phyloP scores from a whole-genome alignment of 92 coral and sea anemone genomes.

The Paragorgia papillata region DNA sequence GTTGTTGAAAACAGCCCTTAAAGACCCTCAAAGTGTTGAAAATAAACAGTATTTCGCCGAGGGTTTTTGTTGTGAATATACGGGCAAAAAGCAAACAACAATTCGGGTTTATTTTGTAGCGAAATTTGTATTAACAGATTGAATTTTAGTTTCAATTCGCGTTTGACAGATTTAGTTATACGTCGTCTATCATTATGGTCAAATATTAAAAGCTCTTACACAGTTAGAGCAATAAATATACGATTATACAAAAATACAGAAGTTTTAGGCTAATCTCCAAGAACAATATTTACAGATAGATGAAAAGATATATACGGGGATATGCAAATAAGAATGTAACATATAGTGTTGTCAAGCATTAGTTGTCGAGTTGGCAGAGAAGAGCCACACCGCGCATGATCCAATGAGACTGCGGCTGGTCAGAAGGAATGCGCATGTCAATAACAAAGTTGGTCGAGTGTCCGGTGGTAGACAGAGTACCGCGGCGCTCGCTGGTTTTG shows the following conservation, averaged over 20 bases:
- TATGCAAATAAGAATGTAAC: background rate
- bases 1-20: no score
- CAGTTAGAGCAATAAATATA: background rate
- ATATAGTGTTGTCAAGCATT: background rate
- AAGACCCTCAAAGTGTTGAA: no score
- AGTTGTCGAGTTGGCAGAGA: constrained; percentile 95
- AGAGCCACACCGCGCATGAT: constrained; percentile 99
- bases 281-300: background rate
- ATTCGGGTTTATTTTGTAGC: no score
- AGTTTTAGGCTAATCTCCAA: background rate
- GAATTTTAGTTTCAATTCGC: no score
- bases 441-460: constrained; percentile 99
- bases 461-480: constrained; percentile 97
- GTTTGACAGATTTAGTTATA: background rate
- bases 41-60: no score
- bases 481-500: constrained; percentile 97
- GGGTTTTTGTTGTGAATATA: no score
- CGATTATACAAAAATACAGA: background rate
- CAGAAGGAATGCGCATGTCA: constrained; percentile 99
- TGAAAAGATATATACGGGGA: background rate
- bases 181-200: no score
- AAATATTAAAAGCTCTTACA: background rate
- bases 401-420: constrained; percentile 99
- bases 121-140: no score
- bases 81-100: no score